Evolutionary conservation across 2,888 invertebrate species (phyloP).

Genomic region (Orchestes rusci): DNA sequence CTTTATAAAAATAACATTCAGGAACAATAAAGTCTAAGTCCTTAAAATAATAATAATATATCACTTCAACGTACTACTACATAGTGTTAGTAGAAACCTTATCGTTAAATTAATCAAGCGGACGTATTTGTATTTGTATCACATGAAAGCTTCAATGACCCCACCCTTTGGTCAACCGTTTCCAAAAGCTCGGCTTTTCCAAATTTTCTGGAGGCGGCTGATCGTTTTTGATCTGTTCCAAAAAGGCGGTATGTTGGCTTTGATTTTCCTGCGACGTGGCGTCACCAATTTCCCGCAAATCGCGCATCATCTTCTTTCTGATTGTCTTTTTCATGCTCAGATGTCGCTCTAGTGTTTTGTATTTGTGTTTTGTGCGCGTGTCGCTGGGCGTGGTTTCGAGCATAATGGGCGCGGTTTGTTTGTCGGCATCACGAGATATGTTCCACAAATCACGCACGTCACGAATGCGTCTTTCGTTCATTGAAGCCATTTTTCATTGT

Average conservation of each 20-base stretch:
- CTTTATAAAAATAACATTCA: too few relatives aligned
- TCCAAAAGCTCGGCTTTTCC: conserved; percentile 45
- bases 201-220: conserved; percentile 44
- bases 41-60: too few relatives aligned
- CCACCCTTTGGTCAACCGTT: conserved; percentile 44
- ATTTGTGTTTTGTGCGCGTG: conserved; percentile 60
- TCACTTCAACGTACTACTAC: too few relatives aligned
- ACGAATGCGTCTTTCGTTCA: conserved; percentile 62
- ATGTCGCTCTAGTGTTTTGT: conserved; percentile 70
- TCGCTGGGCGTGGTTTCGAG: conserved; percentile 42
- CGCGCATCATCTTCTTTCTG: conserved; percentile 77
- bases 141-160: conserved; percentile 33
- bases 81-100: conserved; percentile 1
- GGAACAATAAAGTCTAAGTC: too few relatives aligned
- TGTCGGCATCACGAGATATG: conserved; percentile 36
- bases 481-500: conserved; percentile 51
- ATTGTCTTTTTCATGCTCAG: conserved; percentile 84
- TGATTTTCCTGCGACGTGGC: conserved; percentile 34
- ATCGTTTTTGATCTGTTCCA: conserved; percentile 44
- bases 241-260: conserved; percentile 37
- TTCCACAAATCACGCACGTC: conserved; percentile 59
- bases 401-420: conserved; percentile 42
- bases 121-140: too few relatives aligned
- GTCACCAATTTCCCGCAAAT: conserved; percentile 59
- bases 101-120: too few relatives aligned